These are phyloP conservation scores for Polydrusus cervinus DNA, from an alignment of 2,888 invertebrate species.

Conservation along the genomic window DNA sequence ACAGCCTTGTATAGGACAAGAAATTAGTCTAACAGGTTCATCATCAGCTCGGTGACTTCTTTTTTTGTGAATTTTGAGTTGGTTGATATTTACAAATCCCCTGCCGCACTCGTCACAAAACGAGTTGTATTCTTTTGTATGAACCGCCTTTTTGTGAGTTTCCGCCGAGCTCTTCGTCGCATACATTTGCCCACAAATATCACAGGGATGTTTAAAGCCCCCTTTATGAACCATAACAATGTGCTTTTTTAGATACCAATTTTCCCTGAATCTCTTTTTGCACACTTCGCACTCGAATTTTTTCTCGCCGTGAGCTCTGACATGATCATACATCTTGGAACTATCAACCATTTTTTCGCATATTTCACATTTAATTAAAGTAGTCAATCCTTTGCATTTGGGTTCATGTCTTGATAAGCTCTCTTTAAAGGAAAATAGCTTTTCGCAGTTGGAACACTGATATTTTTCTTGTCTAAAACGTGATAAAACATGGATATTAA, in stretches of 20 bases:
- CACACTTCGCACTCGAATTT: conserved; percentile 55
- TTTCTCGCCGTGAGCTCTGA: conserved; percentile 37
- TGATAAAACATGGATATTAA: no score
- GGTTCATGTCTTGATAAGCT: conserved; percentile 33
- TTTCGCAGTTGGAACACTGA: conserved; percentile 41
- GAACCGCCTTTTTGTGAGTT: conserved; percentile 47
- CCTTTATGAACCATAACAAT: conserved; percentile 53
- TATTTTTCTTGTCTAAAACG: conserved; percentile 27
- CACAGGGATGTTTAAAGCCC: conserved; percentile 54
- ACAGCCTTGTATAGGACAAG: conserved; percentile 52
- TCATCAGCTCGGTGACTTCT: conserved; percentile 48
- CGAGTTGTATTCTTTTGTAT: conserved; percentile 46
- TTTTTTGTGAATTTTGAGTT: conserved; percentile 53
- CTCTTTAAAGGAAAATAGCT: conserved; percentile 25
- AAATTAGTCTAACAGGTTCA: conserved; percentile 32
- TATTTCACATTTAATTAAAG: conserved; percentile 37
- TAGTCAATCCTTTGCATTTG: conserved; percentile 36
- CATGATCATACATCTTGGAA: conserved; percentile 36
- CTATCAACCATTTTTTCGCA: conserved; percentile 40
- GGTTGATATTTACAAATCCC: conserved; percentile 48
- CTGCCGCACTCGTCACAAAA: conserved; percentile 58
- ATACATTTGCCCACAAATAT: conserved; percentile 58
- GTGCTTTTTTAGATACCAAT: conserved; percentile 51
- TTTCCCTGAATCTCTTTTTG: conserved; percentile 50
- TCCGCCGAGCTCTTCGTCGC: conserved; percentile 46